Base-by-base conservation (phyloP, 2,113 vertebrate species). In the Ploceus nigricollis region DNA sequence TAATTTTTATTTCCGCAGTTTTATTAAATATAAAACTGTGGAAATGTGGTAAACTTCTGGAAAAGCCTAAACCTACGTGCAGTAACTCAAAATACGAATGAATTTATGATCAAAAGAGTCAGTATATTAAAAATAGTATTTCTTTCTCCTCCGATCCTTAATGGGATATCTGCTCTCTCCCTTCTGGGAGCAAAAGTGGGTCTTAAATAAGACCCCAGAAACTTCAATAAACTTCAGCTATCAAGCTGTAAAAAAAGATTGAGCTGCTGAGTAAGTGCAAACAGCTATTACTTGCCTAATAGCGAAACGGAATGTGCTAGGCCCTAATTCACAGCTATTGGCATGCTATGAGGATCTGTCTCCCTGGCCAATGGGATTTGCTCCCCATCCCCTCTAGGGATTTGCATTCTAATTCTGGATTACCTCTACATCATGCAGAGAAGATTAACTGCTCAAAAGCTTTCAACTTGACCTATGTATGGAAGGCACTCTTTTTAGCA, bases 111-210 rank as follows among this genome's bases (percentile, higher is more conserved):
- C 42, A 58, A 15, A 68, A 65, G 61, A 95, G 45, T 71, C 63
- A 66, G 40, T 31, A 63, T 88, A 88, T 87, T 61, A 94, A 66
- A 96, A 93, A 87, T 22, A 86, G 33, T 33, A 37, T 90, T 95
- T 92, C 58, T 90, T 86, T 54, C 13, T 77, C 15, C 45, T n/a
- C 22, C 1, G 14, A 8, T 42, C 58, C 82, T 82, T 73, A 68
- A 83, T 73, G 66, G 11, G 35, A 73, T 77, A 47, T 76, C 50
- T 44, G 15, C 39, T 76, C 31, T 77, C 35, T 82, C 33, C 35
- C 58, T 87, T 86, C 70, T 53, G 37, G 30, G 42, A 58, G 13
- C 16, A 65, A 84, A 92, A 79, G 19, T 63, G 18, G 6, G 5
- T 85, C 54, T 82, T 79, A 72, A 87, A 61, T 23, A 21, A 63